These are phyloP conservation scores for Campaea margaritaria DNA, from an alignment of 2,888 invertebrate species.

Conservation along the genomic window DNA sequence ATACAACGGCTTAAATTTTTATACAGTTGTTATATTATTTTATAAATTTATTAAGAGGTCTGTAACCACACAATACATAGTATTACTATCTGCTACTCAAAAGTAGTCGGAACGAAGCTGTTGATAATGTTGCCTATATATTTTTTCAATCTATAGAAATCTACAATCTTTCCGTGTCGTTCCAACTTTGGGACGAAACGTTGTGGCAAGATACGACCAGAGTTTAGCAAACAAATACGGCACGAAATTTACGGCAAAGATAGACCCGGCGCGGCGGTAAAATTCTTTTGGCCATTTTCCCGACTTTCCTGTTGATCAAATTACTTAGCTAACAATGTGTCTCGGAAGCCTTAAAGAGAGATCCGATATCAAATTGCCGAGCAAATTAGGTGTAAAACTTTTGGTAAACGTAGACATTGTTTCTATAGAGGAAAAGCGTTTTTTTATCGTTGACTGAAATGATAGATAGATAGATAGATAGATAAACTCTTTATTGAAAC, in stretches of 20 bases:
- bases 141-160: no score
- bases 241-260: slow-evolving; percentile 11
- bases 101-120: no score
- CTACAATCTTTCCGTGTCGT: no score
- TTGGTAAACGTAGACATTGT: slow-evolving; percentile 19
- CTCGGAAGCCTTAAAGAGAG: slow-evolving; percentile 21
- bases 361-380: slow-evolving; percentile 27
- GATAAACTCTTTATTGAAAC: no score
- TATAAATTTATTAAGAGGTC: no score
- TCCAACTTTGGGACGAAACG: background rate
- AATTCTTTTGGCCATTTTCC: slow-evolving; percentile 22
- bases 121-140: no score
- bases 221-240: background rate
- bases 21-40: no score
- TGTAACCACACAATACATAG: no score
- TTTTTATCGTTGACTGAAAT: slow-evolving; percentile 9
- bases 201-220: background rate
- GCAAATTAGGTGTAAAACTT: slow-evolving; percentile 32
- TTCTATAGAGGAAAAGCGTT: slow-evolving; percentile 12
- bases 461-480: no score
- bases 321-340: slow-evolving; percentile 35
- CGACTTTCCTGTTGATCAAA: slow-evolving; percentile 29
- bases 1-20: no score
- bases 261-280: background rate
- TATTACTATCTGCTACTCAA: no score